Evolutionary conservation across 2,888 invertebrate genomes (phyloP), one percentile per base, ranked within the genome.

Genomic region (Hemaris fuciformis): DNA sequence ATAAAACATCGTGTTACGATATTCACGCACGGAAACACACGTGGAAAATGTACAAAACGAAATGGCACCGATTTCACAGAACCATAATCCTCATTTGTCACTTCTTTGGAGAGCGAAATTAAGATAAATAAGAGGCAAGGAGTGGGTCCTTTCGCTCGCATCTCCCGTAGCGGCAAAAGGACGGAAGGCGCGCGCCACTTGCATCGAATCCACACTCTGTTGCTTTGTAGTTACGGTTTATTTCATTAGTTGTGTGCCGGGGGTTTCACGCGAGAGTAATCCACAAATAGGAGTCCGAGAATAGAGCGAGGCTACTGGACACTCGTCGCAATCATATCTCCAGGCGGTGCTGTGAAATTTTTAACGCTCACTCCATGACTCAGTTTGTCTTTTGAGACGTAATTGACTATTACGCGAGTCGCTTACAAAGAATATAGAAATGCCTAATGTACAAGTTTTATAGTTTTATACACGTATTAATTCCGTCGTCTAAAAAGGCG

Each of bases 261-360:
- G 80, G 80, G 83, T 83, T 88, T 84, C 84, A 83, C 80, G 78
- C 79, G 78, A 84, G 85, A 85, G 85, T 88, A 81, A 83, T 91
- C 89, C 88, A 89, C 90, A 90, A 92, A 92, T 92, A 92, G 91
- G 84, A 83, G 85, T 85, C 85, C 88, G 80, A 91, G 90, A 92
- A 92, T 92, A 92, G 91, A 90, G 87, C 91, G 91, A 92, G 91
- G 91, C 91, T 89, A 90, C 89, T 91, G 89, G 84, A 84, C 82
- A 83, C 81, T 81, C 81, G 80, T 79, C 79, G 83, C 84, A 83
- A 86, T 83, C 84, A 84, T 85, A 87, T 88, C 86, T 88, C 88
- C 89, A 88, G 87, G 75, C 74, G 76, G 67, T 74, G 77, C 76
- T 72, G 80, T 77, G 75, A 80, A 76, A 72, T 73, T 82, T 80